These are phyloP conservation scores for Agrochola lota DNA, from an alignment of 2,888 invertebrate species.

Conservation along the genomic window DNA sequence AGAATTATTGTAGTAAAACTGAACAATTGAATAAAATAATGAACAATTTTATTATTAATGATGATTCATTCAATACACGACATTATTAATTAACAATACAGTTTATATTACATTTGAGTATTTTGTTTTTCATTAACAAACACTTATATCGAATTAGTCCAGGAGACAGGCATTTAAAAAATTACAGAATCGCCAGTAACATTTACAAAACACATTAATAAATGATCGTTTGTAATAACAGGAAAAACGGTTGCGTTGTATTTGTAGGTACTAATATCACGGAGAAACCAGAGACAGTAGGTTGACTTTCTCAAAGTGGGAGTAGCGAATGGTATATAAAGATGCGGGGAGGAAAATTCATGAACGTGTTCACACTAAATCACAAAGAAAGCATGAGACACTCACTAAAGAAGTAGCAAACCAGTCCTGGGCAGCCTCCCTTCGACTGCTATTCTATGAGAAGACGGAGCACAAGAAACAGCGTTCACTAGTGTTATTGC, in stretches of 20 bases:
- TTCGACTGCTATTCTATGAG: neutral
- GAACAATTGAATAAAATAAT: no score
- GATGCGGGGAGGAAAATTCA: neutral
- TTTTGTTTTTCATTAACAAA: no score
- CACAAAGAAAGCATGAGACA: neutral
- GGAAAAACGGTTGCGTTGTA: slow-evolving; percentile 35
- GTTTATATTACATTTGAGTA: no score
- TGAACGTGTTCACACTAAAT: neutral
- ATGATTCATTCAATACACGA: no score
- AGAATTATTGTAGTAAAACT: no score
- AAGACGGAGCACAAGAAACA: neutral
- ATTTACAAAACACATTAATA: slow-evolving; percentile 8
- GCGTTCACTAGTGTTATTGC: neutral
- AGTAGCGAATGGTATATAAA: neutral
- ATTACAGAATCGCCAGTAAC: slow-evolving; percentile 2
- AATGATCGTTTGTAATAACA: slow-evolving; percentile 33
- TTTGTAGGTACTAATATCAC: slow-evolving; percentile 1
- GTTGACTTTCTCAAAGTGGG: neutral
- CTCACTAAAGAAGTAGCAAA: neutral
- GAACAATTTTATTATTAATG: no score
- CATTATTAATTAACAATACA: no score
- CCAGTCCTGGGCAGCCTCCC: neutral
- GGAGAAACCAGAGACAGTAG: neutral
- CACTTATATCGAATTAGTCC: no score
- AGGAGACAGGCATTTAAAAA: slow-evolving; percentile 7